Evolutionary conservation across 2,888 invertebrate species (phyloP).

Genomic region (Ceramica pisi): DNA sequence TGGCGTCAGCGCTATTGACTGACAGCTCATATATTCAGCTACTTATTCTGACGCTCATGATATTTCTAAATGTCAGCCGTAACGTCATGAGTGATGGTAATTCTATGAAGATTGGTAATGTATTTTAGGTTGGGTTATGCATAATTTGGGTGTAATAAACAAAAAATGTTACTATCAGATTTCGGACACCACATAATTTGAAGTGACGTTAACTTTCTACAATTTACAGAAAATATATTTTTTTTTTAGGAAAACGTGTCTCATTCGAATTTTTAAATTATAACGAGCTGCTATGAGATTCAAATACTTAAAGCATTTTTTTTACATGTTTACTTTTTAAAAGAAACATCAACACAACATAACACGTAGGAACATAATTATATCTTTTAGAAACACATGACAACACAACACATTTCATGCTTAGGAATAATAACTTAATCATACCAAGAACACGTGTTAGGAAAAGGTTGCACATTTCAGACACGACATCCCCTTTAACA

Average conservation of each 20-base stretch:
- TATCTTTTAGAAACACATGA: background rate
- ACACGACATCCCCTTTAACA: slow-evolving; percentile 16
- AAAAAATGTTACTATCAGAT: background rate
- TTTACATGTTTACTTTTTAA: background rate
- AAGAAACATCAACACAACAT: no score
- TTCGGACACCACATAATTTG: background rate
- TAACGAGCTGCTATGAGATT: no score
- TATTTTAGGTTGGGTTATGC: slow-evolving; percentile 20
- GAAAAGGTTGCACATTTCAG: slow-evolving; percentile 20
- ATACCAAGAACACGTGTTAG: background rate
- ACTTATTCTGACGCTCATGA: slow-evolving; percentile 39
- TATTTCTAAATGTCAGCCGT: slow-evolving; percentile 48
- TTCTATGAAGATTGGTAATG: slow-evolving; percentile 13
- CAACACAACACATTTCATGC: background rate
- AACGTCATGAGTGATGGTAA: slow-evolving; percentile 44
- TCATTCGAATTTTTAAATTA: no score
- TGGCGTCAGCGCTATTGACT: slow-evolving; percentile 64
- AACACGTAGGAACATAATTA: background rate
- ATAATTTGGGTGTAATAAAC: slow-evolving; percentile 1
- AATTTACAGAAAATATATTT: background rate
- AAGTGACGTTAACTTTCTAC: background rate
- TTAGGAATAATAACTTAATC: background rate
- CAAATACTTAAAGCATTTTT: no score
- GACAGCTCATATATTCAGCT: slow-evolving; percentile 63
- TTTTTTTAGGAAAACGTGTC: background rate